These are phyloP conservation scores for Cephalopachus bancanus DNA, from an alignment of 2,797 vertebrate genomes.

Conservation along the genomic window DNA sequence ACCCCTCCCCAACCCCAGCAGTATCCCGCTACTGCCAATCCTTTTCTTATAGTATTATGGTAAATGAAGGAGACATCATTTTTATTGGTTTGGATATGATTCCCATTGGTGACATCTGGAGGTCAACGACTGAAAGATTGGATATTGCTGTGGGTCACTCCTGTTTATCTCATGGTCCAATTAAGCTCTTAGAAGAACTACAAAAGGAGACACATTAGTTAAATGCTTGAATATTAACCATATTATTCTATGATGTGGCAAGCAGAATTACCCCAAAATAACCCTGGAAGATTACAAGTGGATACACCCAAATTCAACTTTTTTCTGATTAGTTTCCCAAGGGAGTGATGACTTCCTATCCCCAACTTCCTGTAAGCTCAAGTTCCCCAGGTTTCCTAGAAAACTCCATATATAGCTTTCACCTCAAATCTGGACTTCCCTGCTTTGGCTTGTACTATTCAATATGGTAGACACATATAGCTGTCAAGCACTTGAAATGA, in stretches of 20 bases:
- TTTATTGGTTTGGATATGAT: neutral
- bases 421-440: neutral
- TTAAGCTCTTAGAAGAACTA: slow-evolving; percentile 25
- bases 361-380: neutral
- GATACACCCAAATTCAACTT: neutral
- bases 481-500: neutral
- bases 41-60: too few relatives aligned
- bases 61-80: neutral
- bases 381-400: neutral
- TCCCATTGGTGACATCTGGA: neutral
- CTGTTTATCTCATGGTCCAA: slow-evolving; percentile 14
- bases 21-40: too few relatives aligned
- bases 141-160: neutral
- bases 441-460: neutral
- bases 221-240: slow-evolving; percentile 21
- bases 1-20: too few relatives aligned
- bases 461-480: neutral
- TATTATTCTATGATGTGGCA: neutral
- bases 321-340: neutral
- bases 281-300: neutral
- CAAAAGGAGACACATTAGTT: neutral
- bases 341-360: neutral
- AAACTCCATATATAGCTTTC: neutral
- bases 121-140: neutral
- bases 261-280: neutral